Evolutionary conservation across 2,888 invertebrate genomes (phyloP), one percentile per base, ranked within the genome.

Genomic region (Ametastegia equiseti): DNA sequence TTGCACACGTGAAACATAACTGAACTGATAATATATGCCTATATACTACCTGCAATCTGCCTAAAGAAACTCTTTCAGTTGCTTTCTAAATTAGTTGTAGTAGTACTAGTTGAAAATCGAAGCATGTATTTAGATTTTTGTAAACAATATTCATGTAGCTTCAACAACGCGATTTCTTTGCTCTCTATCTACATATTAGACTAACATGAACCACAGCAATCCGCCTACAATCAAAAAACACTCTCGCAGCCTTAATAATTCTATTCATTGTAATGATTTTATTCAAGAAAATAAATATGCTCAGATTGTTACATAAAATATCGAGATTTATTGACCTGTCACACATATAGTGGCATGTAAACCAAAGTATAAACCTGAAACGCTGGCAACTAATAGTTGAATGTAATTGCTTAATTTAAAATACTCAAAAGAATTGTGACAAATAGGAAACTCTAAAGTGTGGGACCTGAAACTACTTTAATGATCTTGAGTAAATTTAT

Each of bases 221-320:
- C 27, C 47, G 30, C 54, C 42, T 33, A 6, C 33, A 54, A 75
- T 54, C 27, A 54, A 36, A 36, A 19, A 36, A 54, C 36, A 33
- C 15, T 50, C 54, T 30, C 45, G 23, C 47, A 71, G 71, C 71
- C 71, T 71, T 71, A 71, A 71, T 30, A 47, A 71, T 47, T 15
- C 47, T 42, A 71, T 71, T 71, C 71, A 47, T 27, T 45, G 19
- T 30, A 47, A 47, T 71, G 71, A 67, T 67, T 67, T 39, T 71
- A 71, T 27, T 47, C n/a, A 30, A 7, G 19, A 47, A 30, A 45
- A 71, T 30, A 27, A 71, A 36, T 13, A 6, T 47, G 1, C 47
- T 6, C 27, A 30, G 47, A 47, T n/a, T 15, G 13, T 45, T 71
- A 13, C 45, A 9, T 36, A 65, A n/a, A n/a, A n/a, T 2, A 54